Percentiles rank a stretch among this genome's conserved stretches.
Evolutionary conservation across 2,113 vertebrate genomes (phyloP).

Genomic region (Oreochromis spilurus): DNA sequence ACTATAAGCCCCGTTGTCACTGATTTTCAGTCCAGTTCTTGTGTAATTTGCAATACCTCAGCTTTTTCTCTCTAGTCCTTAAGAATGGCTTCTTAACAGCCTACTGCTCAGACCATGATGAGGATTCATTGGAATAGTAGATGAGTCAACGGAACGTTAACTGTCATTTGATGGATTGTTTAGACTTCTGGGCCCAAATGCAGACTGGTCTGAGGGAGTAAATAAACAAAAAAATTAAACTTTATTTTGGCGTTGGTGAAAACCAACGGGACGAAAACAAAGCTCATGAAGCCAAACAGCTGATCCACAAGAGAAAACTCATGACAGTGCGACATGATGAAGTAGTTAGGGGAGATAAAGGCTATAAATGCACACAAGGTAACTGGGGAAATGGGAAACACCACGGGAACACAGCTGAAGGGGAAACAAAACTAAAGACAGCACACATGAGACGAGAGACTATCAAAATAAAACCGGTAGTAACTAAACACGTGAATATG

Average conservation of each 20-base stretch:
- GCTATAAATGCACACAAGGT: neutral
- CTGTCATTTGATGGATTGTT: neutral
- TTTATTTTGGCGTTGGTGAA: neutral
- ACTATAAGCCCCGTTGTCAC: neutral
- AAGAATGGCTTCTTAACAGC: neutral
- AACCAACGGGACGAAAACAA: neutral
- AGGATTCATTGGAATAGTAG: neutral
- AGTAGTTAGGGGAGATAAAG: neutral
- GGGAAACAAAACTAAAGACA: neutral
- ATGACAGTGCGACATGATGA: fast-evolving
- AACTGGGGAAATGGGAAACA: neutral
- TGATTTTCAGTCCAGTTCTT: neutral
- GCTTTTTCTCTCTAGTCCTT: neutral
- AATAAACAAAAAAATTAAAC: fast-evolving
- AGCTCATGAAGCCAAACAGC: neutral
- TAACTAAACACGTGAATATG: neutral
- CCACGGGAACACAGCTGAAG: neutral
- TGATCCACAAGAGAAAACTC: neutral
- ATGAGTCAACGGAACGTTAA: fast-evolving
- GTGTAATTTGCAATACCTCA: neutral
- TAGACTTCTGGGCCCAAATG: neutral
- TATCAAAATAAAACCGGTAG: neutral
- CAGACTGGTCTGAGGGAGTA: neutral
- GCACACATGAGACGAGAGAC: neutral
- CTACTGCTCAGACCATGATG: neutral